These are phyloP conservation scores for Eptesicus fuscus DNA, from an alignment of 2,113 vertebrate genomes.

Conservation along the genomic window DNA sequence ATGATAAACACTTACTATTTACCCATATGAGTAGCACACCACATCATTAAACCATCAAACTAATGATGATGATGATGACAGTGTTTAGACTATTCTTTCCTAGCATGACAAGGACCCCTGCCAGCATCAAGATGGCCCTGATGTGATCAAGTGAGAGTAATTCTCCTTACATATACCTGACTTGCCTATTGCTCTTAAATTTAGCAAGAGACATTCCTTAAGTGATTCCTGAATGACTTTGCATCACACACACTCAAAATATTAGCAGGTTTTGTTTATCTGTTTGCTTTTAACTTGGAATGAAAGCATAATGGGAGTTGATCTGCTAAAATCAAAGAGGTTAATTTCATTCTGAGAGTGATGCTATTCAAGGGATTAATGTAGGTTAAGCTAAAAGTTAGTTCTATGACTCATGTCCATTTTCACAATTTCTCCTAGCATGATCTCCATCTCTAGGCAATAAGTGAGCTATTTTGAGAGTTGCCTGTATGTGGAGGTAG, in stretches of 20 bases:
- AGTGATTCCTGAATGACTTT: not conserved
- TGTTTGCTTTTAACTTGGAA: constrained; percentile 45
- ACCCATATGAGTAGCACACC: not conserved
- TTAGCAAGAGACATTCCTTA: not conserved
- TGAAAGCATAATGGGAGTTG: not conserved
- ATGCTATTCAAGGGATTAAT: not conserved
- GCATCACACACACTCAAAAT: not conserved
- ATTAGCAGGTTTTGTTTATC: constrained; percentile 29
- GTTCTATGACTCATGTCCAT: constrained; percentile 39
- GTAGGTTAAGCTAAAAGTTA: constrained; percentile 31
- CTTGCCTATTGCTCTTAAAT: constrained; percentile 7
- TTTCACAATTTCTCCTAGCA: constrained; percentile 17
- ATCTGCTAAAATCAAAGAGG: constrained; percentile 41
- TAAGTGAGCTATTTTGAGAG: constrained; percentile 39
- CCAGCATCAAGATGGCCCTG: not conserved
- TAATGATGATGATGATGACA: not conserved
- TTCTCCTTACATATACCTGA: not conserved
- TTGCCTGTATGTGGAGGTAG: not conserved
- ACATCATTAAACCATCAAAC: not conserved
- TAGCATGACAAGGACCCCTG: not conserved
- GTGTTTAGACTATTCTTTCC: not conserved
- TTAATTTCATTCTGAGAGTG: constrained; percentile 29
- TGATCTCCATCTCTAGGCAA: constrained; percentile 17
- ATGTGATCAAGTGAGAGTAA: not conserved
- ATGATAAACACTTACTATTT: not conserved